A percentile compares a stretch with the other conserved stretches of the same genome.
Evolutionary conservation across 1,140 invertebrate species (phyloP).

Genomic region (Phymorhynchus buccinoides): DNA sequence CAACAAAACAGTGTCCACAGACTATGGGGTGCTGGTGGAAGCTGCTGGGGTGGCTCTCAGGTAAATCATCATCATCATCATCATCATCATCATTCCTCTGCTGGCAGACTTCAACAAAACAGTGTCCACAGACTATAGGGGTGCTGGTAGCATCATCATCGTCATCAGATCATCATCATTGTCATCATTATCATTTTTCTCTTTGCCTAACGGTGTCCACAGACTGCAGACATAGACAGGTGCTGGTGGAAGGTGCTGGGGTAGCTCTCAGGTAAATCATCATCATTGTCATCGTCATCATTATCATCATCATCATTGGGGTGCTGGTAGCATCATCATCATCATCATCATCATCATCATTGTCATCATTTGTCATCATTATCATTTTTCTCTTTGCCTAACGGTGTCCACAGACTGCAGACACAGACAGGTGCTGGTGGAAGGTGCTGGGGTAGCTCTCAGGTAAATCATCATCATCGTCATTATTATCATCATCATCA

Average conservation of each 20-base stretch:
- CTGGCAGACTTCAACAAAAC: slow-evolving; percentile 92
- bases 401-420: slow-evolving; percentile 89
- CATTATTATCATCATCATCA: too few relatives aligned
- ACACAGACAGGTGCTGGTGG: slow-evolving; percentile 88
- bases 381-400: slow-evolving; percentile 92
- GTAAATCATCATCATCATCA: too few relatives aligned
- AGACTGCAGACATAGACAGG: slow-evolving; percentile 92
- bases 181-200: too few relatives aligned
- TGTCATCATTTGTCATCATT: too few relatives aligned
- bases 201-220: slow-evolving; percentile 87
- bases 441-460: slow-evolving; percentile 88
- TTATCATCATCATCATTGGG: slow-evolving; percentile 94
- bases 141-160: too few relatives aligned
- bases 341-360: too few relatives aligned
- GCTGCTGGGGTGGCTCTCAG: slow-evolving; percentile 88
- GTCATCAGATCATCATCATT: too few relatives aligned
- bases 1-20: slow-evolving; percentile 87
- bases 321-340: too few relatives aligned
- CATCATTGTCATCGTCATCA: too few relatives aligned
- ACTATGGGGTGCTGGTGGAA: slow-evolving; percentile 91
- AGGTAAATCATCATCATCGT: too few relatives aligned
- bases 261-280: slow-evolving; percentile 83
- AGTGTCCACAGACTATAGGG: slow-evolving; percentile 89
- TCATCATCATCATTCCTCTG: too few relatives aligned
- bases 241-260: slow-evolving; percentile 87